Conservation (phyloP, 92 coral and sea anemone genomes). For the Chrysogorgia sp. region DNA sequence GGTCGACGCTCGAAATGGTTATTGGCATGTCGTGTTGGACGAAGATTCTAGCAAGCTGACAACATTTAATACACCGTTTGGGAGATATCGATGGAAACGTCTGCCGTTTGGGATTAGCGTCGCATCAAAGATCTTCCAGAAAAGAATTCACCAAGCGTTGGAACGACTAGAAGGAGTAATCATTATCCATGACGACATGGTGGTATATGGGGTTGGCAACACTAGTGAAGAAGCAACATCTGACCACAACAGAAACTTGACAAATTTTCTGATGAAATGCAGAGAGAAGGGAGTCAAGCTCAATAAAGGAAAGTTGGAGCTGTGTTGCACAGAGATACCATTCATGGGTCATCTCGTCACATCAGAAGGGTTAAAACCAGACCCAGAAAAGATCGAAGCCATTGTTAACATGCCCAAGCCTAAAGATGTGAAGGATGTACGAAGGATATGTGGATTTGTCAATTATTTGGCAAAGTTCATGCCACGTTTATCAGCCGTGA, state of each 20-base stretch:
- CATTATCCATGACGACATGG: conserved; percentile 18
- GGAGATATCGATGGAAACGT: conserved; percentile 24
- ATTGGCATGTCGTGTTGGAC: conserved; percentile 25
- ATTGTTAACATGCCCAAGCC: conserved; percentile 37
- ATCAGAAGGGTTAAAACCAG: conserved; percentile 38
- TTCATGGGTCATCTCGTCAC: conserved; percentile 49
- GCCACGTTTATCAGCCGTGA: not conserved
- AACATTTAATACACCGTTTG: conserved; percentile 21
- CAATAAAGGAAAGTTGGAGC: conserved; percentile 33
- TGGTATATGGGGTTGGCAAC: conserved; percentile 42
- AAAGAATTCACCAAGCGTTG: conserved; percentile 61
- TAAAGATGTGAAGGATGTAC: conserved; percentile 36
- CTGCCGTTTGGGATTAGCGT: conserved; percentile 51
- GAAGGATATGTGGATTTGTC: conserved; percentile 36
- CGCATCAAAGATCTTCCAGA: conserved; percentile 59
- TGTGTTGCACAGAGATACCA: conserved; percentile 12
- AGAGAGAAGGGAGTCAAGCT: conserved; percentile 41
- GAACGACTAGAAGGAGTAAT: conserved; percentile 46
- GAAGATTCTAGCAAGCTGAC: conserved; percentile 21
- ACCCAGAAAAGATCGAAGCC: conserved; percentile 45
- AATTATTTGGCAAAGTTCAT: conserved; percentile 5
- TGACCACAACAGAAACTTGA: conserved; percentile 34
- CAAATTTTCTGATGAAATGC: conserved; percentile 25
- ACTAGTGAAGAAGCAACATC: no score
- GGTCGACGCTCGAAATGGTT: conserved; percentile 2